Evolutionary conservation across 2,888 invertebrate species (phyloP), one percentile per base, ranked within the genome.

Genomic region (Rhamnusium bicolor): DNA sequence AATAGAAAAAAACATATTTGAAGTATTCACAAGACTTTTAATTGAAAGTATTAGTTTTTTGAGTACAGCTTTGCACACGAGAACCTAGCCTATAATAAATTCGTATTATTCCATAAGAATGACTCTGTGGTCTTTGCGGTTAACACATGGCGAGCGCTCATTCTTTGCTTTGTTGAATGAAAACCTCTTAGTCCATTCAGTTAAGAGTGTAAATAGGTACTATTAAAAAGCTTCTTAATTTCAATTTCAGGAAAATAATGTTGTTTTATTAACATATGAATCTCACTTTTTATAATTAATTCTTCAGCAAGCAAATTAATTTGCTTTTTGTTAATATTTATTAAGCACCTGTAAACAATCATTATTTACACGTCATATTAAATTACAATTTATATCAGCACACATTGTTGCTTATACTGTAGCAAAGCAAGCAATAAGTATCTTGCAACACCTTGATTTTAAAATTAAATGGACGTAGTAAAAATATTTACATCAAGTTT

Each of bases 21-120:
- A 10, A 32, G 8, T 32, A 32, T 1, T 32, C 32, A 24, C 24
- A 40, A 40, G n/a, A 12, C n/a, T 8, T 10, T 32, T 32, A 32
- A 14, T 49, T 49, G n/a, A 18, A 6, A 14, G 8, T 4, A 16
- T 14, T 7, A 16, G 7, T 14, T 51, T 18, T 18, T 1, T 19
- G 4, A 49, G 10, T 21, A 53, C 19, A 1, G 2, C 10, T 24
- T 2, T 24, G 21, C n/a, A 12, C 1, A 5, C 2, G 12, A 53
- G 53, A 24, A 21, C 53, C 53, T 24, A 21, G 53, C 53, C 53
- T 53, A 53, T 51, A 51, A 51, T 24, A 53, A 21, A 19, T n/a
- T 40, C 12, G n/a, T n/a, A 53, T 53, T 53, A 53, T 53, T 53
- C 53, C n/a, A 19, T n/a, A 21, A 24, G n/a, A 12, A 21, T 18